These are phyloP conservation scores for Chiridota heheva DNA, from an alignment of 35 echinoderm and acorn worm genomes.

Conservation along the genomic window DNA sequence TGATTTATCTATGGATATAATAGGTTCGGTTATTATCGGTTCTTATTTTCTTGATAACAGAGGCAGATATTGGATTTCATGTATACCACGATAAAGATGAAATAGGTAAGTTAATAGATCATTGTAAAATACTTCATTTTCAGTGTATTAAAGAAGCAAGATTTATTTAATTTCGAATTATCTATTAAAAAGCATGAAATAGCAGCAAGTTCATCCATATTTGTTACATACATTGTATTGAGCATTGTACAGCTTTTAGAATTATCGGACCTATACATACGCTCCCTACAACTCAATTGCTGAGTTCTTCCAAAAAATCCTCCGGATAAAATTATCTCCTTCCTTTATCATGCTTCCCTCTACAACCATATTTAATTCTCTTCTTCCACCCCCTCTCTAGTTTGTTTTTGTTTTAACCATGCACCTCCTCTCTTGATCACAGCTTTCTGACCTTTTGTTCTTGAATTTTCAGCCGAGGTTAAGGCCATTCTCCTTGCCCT, in stretches of 20 bases:
- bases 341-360: no score
- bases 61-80: constrained; percentile 50
- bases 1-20: no score
- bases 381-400: no score
- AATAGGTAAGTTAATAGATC: constrained; percentile 1
- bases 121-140: neutral
- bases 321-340: no score
- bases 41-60: constrained; percentile 1
- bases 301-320: no score
- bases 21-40: no score
- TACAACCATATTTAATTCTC: no score
- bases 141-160: neutral
- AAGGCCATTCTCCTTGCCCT: no score
- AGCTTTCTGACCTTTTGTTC: no score
- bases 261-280: neutral
- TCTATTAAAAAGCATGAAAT: neutral
- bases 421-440: no score
- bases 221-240: neutral
- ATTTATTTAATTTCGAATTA: neutral
- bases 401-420: no score
- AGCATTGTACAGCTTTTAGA: neutral
- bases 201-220: neutral
- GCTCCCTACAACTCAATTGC: neutral
- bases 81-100: constrained; percentile 60
- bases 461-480: no score